phyloP scores from a whole-genome alignment of 2,888 invertebrate genomes.

The Abscondita cerata region DNA sequence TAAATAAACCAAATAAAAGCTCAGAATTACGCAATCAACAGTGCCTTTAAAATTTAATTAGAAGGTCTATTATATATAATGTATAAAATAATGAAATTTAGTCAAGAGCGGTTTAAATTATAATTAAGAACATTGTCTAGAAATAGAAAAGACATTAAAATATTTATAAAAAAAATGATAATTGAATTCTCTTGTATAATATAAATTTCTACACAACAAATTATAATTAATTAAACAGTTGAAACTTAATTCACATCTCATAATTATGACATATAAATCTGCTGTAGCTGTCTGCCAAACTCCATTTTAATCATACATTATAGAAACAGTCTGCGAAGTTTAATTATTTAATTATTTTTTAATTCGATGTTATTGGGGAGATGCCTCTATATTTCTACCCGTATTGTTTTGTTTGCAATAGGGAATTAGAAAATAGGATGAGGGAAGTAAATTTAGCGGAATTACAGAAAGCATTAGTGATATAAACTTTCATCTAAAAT shows the following conservation, averaged over 20 bases:
- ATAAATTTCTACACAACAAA: conserved; percentile 37
- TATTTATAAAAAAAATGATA: not conserved
- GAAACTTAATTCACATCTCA: conserved; percentile 50
- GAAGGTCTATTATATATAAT: too few species aligned
- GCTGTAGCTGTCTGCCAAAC: conserved; percentile 46
- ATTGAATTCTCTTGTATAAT: conserved; percentile 15
- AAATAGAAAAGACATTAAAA: too few species aligned
- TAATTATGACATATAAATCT: conserved; percentile 55
- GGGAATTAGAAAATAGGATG: conserved; percentile 11
- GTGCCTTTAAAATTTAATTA: too few species aligned
- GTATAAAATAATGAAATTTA: too few species aligned
- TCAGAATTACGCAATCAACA: too few species aligned
- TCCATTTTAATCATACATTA: conserved; percentile 52
- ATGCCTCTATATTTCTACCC: conserved; percentile 26
- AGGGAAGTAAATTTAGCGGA: conserved; percentile 23
- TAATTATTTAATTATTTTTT: conserved; percentile 37
- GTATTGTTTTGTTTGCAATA: conserved; percentile 26
- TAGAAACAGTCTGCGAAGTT: conserved; percentile 23
- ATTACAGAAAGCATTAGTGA: conserved; percentile 29
- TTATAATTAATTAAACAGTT: conserved; percentile 53
- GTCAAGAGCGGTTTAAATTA: too few species aligned
- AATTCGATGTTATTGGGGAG: conserved; percentile 31
- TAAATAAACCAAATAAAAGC: too few species aligned
- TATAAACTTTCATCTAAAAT: conserved; percentile 33
- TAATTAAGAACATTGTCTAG: too few species aligned